phyloP scores from a whole-genome alignment of 2,888 invertebrate genomes.

The Zootermopsis nevadensis region DNA sequence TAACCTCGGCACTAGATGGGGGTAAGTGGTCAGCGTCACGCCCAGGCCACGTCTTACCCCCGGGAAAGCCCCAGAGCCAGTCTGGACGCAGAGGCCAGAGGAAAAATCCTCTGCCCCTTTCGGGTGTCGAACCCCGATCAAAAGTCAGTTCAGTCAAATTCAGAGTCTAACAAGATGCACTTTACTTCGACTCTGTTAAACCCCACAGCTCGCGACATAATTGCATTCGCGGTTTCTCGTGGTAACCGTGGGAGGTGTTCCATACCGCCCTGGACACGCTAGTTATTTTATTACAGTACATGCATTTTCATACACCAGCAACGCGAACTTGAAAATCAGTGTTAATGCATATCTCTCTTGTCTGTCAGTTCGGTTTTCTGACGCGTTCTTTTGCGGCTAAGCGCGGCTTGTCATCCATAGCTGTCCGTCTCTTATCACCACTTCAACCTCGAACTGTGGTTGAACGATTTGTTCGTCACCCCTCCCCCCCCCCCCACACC shows the following conservation, averaged over 20 bases:
- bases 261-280: neutral
- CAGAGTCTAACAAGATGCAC: no score
- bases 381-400: constrained; percentile 28
- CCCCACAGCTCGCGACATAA: neutral
- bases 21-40: no score
- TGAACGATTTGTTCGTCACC: constrained; percentile 21
- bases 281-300: neutral
- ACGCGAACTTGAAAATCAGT: constrained; percentile 7
- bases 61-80: no score
- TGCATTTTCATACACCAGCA: constrained; percentile 1
- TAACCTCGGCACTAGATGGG: no score
- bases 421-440: constrained; percentile 18
- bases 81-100: no score
- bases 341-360: constrained; percentile 14
- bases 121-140: no score
- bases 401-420: constrained; percentile 18
- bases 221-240: neutral
- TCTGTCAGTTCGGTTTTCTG: constrained; percentile 4
- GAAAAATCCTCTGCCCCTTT: no score
- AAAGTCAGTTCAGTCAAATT: no score
- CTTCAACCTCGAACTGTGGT: constrained; percentile 15
- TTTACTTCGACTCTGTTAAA: no score
- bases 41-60: no score
- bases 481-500: neutral
- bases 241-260: neutral